Evolutionary conservation across 2,113 vertebrate genomes (phyloP).

Genomic region (Gyps fulvus): DNA sequence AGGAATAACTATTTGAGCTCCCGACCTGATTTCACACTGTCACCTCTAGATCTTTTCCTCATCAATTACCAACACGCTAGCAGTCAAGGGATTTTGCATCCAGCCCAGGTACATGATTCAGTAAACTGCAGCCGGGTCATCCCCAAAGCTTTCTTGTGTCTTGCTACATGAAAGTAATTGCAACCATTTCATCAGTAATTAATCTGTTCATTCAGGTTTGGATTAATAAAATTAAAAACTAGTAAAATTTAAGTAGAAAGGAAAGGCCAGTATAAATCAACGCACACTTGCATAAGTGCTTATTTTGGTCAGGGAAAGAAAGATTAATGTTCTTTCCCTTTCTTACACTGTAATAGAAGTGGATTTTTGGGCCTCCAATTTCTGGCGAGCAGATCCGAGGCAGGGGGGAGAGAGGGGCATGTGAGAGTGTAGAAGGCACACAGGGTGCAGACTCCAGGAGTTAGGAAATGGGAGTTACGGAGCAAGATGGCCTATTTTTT

Average conservation of each 20-base stretch:
- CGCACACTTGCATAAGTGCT: not conserved
- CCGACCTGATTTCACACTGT: slow-evolving; percentile 55
- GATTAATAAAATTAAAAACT: not conserved
- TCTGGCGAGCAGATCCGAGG: not conserved
- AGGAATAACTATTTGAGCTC: slow-evolving; percentile 69
- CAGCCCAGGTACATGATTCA: slow-evolving; percentile 32
- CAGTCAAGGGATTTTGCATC: slow-evolving; percentile 12
- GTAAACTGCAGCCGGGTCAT: not conserved
- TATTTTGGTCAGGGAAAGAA: not conserved
- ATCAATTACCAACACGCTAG: slow-evolving; percentile 55
- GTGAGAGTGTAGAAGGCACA: slow-evolving; percentile 28
- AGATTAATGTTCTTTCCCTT: not conserved
- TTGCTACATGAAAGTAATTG: not conserved
- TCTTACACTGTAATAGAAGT: not conserved
- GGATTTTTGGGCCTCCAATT: not conserved
- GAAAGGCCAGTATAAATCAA: not conserved
- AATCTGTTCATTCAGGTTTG: not conserved
- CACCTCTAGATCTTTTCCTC: slow-evolving; percentile 57
- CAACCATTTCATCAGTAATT: not conserved
- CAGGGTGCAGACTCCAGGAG: slow-evolving; percentile 50
- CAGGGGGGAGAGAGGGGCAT: not conserved
- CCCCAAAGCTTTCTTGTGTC: not conserved
- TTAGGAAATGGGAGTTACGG: slow-evolving; percentile 58
- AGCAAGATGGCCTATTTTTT: slow-evolving; percentile 67
- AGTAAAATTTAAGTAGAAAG: not conserved